Conservation (phyloP, 2,888 invertebrate genomes). For the Nomada ferruginata region DNA sequence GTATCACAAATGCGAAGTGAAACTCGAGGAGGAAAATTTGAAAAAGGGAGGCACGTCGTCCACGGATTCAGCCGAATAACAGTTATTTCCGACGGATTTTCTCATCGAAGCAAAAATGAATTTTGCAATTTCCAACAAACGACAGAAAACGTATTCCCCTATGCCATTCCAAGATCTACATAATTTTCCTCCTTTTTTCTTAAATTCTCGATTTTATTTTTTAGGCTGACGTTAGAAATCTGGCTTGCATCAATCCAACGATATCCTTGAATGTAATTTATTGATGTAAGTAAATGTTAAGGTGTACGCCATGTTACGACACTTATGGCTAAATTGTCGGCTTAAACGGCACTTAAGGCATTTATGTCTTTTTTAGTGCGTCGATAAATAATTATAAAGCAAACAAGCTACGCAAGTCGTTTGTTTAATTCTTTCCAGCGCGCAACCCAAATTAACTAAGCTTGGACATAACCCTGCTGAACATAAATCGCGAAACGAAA, state of each 20-base stretch:
- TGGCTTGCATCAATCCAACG: background rate
- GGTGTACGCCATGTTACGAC: background rate
- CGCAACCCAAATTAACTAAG: background rate
- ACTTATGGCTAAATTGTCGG: background rate
- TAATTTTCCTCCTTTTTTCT: background rate
- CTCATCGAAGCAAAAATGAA: background rate
- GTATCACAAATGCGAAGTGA: background rate
- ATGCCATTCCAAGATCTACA: too few relatives aligned
- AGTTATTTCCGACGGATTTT: background rate
- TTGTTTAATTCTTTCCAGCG: background rate
- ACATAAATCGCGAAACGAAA: background rate
- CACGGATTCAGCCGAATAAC: background rate
- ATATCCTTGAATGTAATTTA: background rate
- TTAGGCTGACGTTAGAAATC: background rate
- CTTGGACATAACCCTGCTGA: background rate
- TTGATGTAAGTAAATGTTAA: background rate
- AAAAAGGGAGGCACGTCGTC: conserved; percentile 19
- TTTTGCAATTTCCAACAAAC: background rate
- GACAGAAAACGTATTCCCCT: background rate
- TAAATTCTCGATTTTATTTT: too few relatives aligned
- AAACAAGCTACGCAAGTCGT: background rate
- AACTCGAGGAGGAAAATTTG: background rate
- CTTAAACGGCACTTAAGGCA: background rate
- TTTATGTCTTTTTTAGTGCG: background rate
- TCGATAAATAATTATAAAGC: background rate